Evolutionary conservation across 2,797 vertebrate species (phyloP).

Genomic region (Centropyge bicolor): DNA sequence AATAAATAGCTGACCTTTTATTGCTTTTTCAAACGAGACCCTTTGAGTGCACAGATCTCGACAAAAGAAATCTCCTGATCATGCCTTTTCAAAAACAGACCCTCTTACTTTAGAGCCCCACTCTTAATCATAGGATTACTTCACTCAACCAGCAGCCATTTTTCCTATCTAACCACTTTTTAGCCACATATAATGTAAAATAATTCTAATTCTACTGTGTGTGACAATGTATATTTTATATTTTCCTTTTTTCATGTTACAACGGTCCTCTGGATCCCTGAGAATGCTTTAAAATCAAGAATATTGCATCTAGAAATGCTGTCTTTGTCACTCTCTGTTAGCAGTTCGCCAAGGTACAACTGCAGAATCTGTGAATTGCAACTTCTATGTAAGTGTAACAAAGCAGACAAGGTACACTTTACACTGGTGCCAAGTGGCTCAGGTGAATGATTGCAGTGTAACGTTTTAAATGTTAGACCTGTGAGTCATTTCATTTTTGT

Average conservation of each 20-base stretch:
- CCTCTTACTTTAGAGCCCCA: constrained; percentile 49
- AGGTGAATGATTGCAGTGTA: constrained; percentile 76
- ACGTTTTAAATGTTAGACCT: constrained; percentile 69
- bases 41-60: constrained; percentile 54
- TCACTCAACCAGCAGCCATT: constrained; percentile 70
- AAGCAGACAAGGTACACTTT: constrained; percentile 70
- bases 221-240: constrained; percentile 45
- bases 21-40: constrained; percentile 51
- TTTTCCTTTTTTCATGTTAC: constrained; percentile 46
- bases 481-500: constrained; percentile 75
- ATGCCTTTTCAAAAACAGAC: constrained; percentile 60
- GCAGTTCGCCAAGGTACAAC: constrained; percentile 81
- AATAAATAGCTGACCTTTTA: constrained; percentile 56
- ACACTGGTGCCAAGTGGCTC: constrained; percentile 78
- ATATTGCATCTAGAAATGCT: constrained; percentile 67
- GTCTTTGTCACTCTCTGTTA: constrained; percentile 70
- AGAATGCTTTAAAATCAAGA: constrained; percentile 74
- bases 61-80: constrained; percentile 52
- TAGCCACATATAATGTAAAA: constrained; percentile 50
- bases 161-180: constrained; percentile 47
- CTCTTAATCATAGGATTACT: constrained; percentile 50
- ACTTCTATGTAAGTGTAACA: constrained; percentile 54
- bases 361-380: constrained; percentile 74
- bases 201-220: constrained; percentile 32
- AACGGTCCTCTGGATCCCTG: constrained; percentile 52